Conservation (phyloP, 2,888 invertebrate species). For the Acanthosepion pharaonis region DNA sequence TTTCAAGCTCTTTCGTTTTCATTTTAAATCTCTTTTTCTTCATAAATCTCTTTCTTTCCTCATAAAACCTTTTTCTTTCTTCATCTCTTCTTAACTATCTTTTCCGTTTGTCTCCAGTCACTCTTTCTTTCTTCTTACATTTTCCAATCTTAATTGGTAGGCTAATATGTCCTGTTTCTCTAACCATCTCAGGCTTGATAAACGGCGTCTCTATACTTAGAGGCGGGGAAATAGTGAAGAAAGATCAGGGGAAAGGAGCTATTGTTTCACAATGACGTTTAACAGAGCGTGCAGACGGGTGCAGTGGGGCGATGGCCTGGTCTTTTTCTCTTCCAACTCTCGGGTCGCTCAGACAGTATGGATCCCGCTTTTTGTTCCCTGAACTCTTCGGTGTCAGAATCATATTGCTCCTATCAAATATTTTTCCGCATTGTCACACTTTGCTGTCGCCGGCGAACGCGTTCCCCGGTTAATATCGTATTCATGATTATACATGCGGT, state of each 20-base stretch:
- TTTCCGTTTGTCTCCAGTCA: neutral
- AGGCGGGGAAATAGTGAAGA: neutral
- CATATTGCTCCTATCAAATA: slow-evolving; percentile 33
- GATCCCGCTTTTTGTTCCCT: neutral
- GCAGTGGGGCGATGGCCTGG: neutral
- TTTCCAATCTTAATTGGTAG: neutral
- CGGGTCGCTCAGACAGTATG: neutral
- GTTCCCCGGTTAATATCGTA: neutral
- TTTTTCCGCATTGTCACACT: slow-evolving; percentile 9
- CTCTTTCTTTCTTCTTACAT: too few relatives aligned
- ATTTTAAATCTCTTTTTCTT: neutral
- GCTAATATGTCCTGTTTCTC: neutral
- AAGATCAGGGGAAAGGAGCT: neutral
- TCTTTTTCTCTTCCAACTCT: neutral
- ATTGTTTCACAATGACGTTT: slow-evolving; percentile 21
- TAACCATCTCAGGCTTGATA: neutral
- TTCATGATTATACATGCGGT: slow-evolving; percentile 33
- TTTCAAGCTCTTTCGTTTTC: too few relatives aligned
- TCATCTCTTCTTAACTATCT: neutral
- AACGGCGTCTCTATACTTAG: neutral
- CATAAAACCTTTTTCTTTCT: neutral
- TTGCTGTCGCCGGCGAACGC: neutral
- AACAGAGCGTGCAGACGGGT: neutral
- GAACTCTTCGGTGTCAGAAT: slow-evolving; percentile 21
- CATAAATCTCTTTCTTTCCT: neutral